Evolutionary conservation across 2,113 vertebrate species (phyloP), one percentile per base, ranked within the genome.

Genomic region (Heloderma charlesbogerti): DNA sequence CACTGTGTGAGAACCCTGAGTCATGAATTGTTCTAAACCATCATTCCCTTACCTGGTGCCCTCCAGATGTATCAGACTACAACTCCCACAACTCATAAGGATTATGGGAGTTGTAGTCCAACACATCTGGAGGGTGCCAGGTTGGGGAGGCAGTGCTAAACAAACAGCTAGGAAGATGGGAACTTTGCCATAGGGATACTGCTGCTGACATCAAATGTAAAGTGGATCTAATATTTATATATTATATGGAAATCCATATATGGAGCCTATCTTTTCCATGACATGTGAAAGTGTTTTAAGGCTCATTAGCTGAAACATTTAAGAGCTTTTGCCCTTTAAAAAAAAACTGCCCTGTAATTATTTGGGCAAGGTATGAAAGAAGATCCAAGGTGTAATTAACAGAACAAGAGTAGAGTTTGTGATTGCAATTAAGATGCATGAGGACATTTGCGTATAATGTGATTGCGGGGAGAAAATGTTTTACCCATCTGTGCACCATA

Each of bases 381-480:
- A 78, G 25, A 88, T 15, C 3, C 57, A 66, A 43, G 51, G 54
- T n/a, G 40, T 43, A 72, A 83, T 45, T 72, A 83, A 57, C 34
- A 63, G 69, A 75, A 45, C 48, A 45, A 89, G n/a, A 77, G 4
- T 16, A 84, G 45, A 34, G 29, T 79, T 51, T 25, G 37, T 60
- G 54, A n/a, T 60, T 84, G 54, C 63, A 75, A 63, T 84, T 60
- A 84, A 75, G 81, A 84, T 75, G 51, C 54, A 89, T 27, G 54
- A 74, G 16, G 69, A 16, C 51, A 84, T 31, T 31, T 69, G 45
- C 29, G 12, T 1, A 20, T 57, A 60, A 63, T 13, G 37, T 89
- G 37, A 25, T 80, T 40, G 51, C 40, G 5, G 37, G 51, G 40
- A 22, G 63, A 75, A 60, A 16, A 37, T 5, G n/a, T 45, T 89